Percentiles rank a stretch among this genome's conserved stretches.
Conservation (phyloP, 2,888 invertebrate species). For the Meandrusa payeni region DNA sequence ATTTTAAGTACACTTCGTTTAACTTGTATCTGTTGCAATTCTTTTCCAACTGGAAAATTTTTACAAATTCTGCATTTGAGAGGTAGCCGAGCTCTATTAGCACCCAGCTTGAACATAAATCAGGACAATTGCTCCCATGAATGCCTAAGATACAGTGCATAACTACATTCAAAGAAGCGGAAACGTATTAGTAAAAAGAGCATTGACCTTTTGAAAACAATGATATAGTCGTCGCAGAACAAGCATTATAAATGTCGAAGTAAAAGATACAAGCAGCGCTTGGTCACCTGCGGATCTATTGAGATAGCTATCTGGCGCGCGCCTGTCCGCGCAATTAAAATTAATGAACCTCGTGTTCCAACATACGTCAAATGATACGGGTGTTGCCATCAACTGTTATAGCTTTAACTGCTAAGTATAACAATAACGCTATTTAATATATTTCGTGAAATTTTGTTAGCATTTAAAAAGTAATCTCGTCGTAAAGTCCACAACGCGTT, state of each 20-base stretch:
- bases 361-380: constrained; percentile 8
- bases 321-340: constrained; percentile 54
- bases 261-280: constrained; percentile 24
- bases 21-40: too few relatives aligned
- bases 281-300: constrained; percentile 32
- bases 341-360: constrained; percentile 44
- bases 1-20: too few relatives aligned
- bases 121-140: too few relatives aligned
- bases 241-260: constrained; percentile 22
- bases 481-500: too few relatives aligned
- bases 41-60: too few relatives aligned
- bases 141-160: too few relatives aligned
- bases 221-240: constrained; percentile 20
- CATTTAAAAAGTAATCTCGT: too few relatives aligned
- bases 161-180: too few relatives aligned
- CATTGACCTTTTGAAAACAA: constrained; percentile 6
- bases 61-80: too few relatives aligned
- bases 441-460: not conserved
- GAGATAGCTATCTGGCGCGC: constrained; percentile 36
- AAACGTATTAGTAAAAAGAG: not conserved
- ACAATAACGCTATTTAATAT: not conserved
- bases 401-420: constrained; percentile 4
- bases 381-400: not conserved
- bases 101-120: too few relatives aligned
- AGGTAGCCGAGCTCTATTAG: too few relatives aligned